Conservation (phyloP, 2,888 invertebrate genomes). For the Apamea sordens region DNA sequence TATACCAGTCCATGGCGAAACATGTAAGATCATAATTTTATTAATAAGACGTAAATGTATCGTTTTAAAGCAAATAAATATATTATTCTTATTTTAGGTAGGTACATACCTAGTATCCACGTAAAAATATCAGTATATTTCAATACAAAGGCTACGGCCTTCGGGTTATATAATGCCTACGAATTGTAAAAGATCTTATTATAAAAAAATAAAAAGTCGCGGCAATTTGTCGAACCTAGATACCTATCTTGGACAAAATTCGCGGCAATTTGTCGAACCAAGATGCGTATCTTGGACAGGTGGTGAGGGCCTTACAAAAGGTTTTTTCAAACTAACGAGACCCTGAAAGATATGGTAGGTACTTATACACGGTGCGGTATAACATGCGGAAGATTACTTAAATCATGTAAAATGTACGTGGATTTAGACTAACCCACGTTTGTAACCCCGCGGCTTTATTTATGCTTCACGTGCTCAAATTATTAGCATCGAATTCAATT, state of each 20-base stretch:
- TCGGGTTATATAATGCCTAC: neutral
- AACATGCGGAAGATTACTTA: neutral
- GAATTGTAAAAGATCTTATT: neutral
- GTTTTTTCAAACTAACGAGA: neutral
- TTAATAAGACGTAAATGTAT: too few species aligned
- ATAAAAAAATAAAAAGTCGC: neutral
- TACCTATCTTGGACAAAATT: neutral
- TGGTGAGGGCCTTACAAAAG: neutral
- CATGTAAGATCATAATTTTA: too few species aligned
- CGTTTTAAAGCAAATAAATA: too few species aligned
- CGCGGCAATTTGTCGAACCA: neutral
- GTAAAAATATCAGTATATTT: neutral
- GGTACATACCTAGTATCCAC: neutral
- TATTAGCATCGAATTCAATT: neutral
- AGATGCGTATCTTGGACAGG: neutral
- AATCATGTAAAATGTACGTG: neutral
- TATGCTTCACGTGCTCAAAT: neutral
- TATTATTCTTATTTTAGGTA: too few species aligned
- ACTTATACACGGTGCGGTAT: neutral
- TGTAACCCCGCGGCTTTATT: neutral
- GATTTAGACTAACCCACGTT: neutral
- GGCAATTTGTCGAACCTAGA: conserved; percentile 1
- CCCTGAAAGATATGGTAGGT: neutral
- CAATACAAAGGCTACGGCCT: neutral
- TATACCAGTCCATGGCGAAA: too few species aligned